phyloP scores from a whole-genome alignment of 2,888 invertebrate genomes.

The Drosophila emarginata region DNA sequence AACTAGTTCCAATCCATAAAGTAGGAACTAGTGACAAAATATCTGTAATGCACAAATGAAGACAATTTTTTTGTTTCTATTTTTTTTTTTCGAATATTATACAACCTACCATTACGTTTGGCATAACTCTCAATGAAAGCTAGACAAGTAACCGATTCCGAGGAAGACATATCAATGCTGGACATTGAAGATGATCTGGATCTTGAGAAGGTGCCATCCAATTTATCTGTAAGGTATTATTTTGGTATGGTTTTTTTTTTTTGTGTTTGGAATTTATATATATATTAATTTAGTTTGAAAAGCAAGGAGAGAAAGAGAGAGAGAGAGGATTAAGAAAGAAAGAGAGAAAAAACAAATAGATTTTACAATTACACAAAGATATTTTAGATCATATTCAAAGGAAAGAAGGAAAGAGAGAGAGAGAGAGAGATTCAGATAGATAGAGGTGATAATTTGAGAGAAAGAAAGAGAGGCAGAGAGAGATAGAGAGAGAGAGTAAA shows the following conservation, averaged over 20 bases:
- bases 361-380: slow-evolving; percentile 37
- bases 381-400: slow-evolving; percentile 19
- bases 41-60: slow-evolving; percentile 84
- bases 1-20: slow-evolving; percentile 98
- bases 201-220: slow-evolving; percentile 97
- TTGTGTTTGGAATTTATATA: slow-evolving; percentile 13
- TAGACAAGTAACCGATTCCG: slow-evolving; percentile 97
- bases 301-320: slow-evolving; percentile 36
- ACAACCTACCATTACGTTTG: slow-evolving; percentile 92
- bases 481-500: slow-evolving; percentile 63
- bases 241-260: slow-evolving; percentile 25
- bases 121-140: slow-evolving; percentile 97
- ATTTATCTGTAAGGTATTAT: slow-evolving; percentile 91
- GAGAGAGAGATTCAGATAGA: slow-evolving; percentile 29
- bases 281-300: not conserved
- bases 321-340: slow-evolving; percentile 40
- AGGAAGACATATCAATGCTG: slow-evolving; percentile 97
- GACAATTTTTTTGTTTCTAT: too few species aligned
- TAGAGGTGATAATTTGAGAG: slow-evolving; percentile 16
- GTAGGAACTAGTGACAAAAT: slow-evolving; percentile 92
- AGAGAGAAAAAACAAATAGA: slow-evolving; percentile 40
- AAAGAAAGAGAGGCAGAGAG: slow-evolving; percentile 30
- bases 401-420: slow-evolving; percentile 34
- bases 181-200: slow-evolving; percentile 99
- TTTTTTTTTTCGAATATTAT: not conserved